phyloP scores from a whole-genome alignment of 1,140 invertebrate species.

The Lordiphosa stackelbergi region DNA sequence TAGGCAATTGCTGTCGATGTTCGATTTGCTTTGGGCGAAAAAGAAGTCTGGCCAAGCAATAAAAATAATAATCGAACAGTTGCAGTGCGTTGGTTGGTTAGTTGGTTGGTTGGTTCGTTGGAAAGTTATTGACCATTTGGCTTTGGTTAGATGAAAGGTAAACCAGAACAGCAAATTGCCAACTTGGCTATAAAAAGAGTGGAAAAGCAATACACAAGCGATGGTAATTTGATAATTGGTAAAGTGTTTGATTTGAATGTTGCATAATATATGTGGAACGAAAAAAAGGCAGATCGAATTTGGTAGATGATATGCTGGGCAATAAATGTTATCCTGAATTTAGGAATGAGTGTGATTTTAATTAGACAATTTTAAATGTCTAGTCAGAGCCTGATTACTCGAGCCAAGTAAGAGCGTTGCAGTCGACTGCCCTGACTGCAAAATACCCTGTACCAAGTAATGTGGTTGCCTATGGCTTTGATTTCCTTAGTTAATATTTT shows the following conservation, averaged over 20 bases:
- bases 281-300: background rate
- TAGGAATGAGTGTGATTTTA: background rate
- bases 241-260: slow-evolving; percentile 21
- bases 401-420: no score
- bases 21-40: slow-evolving; percentile 14
- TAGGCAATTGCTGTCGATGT: slow-evolving; percentile 3
- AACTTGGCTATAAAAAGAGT: slow-evolving; percentile 1
- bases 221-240: slow-evolving; percentile 47
- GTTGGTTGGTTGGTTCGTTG: slow-evolving; percentile 29
- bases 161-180: slow-evolving; percentile 22
- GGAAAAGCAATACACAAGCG: background rate
- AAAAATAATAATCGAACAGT: slow-evolving; percentile 68
- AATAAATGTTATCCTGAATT: no score
- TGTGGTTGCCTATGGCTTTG: no score
- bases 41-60: slow-evolving; percentile 30
- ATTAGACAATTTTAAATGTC: no score
- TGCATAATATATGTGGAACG: slow-evolving; percentile 29
- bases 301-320: no score
- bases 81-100: slow-evolving; percentile 38
- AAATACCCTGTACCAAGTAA: no score
- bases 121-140: slow-evolving; percentile 60
- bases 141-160: slow-evolving; percentile 56
- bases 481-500: no score
- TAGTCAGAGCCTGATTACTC: no score
- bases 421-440: no score